phyloP scores from a whole-genome alignment of 2,113 vertebrate genomes.

The Erinaceus europaeus region DNA sequence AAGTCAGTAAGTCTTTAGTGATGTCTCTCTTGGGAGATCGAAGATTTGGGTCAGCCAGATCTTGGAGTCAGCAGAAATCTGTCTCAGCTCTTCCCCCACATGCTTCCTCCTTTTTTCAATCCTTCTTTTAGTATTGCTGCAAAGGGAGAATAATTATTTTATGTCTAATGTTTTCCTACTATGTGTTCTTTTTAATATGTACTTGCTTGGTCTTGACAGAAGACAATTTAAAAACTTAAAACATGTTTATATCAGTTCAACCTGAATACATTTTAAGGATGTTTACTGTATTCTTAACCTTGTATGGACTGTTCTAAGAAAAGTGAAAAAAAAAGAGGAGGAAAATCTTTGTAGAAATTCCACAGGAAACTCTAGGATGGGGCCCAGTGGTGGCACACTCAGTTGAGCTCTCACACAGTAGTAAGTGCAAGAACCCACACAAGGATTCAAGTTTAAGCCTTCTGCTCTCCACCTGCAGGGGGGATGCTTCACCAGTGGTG shows the following conservation, averaged over 20 bases:
- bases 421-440: too few relatives aligned
- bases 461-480: too few relatives aligned
- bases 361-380: background rate
- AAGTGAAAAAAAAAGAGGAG: background rate
- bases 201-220: constrained; percentile 16
- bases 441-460: too few relatives aligned
- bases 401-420: too few relatives aligned
- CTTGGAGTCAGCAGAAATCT: constrained; percentile 53
- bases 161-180: constrained; percentile 34
- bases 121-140: constrained; percentile 26
- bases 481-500: too few relatives aligned
- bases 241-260: background rate
- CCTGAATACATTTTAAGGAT: constrained; percentile 16
- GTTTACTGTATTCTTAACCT: background rate
- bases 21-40: constrained; percentile 36
- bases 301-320: background rate
- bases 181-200: background rate
- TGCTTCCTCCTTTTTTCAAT: constrained; percentile 19
- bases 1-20: constrained; percentile 56
- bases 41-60: constrained; percentile 57
- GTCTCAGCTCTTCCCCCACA: constrained; percentile 43
- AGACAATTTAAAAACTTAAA: constrained; percentile 38
- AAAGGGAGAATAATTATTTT: constrained; percentile 1
- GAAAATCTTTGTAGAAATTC: background rate
- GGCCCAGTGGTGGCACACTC: too few relatives aligned